Conservation (phyloP, 37 sponge, comb jelly and placozoan species). For the Tethya wilhelma region DNA sequence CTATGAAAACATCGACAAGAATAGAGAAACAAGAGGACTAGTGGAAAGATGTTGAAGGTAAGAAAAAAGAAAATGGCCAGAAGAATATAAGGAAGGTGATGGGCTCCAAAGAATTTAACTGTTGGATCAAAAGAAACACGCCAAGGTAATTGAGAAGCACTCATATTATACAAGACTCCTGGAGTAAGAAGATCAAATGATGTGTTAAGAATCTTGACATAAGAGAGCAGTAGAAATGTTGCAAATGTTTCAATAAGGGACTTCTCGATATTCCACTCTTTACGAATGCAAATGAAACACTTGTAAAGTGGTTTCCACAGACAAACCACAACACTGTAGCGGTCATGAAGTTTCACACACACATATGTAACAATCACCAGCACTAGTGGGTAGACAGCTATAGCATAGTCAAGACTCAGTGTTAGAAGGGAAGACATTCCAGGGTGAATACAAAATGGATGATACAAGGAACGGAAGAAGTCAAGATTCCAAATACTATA, state of each 20-base stretch:
- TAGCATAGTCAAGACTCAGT: not conserved
- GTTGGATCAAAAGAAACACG: slow-evolving; percentile 1
- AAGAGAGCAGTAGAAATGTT: too few species aligned
- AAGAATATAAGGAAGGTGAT: slow-evolving; percentile 2
- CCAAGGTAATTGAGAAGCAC: not conserved
- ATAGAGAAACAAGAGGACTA: slow-evolving; percentile 4
- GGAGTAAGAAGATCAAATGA: slow-evolving; percentile 1
- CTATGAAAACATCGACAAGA: not conserved
- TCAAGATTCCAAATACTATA: too few species aligned
- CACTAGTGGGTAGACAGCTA: slow-evolving; percentile 15
- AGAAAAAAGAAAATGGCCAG: not conserved
- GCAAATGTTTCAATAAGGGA: slow-evolving; percentile 12
- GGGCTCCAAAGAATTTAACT: not conserved
- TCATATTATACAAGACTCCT: not conserved
- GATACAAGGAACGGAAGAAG: slow-evolving; percentile 11
- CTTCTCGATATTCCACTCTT: not conserved
- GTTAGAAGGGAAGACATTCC: not conserved
- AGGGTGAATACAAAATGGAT: slow-evolving; percentile 21
- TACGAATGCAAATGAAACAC: not conserved
- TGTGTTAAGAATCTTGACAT: slow-evolving; percentile 8
- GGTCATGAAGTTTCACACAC: slow-evolving; percentile 10
- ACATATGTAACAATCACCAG: slow-evolving; percentile 9
- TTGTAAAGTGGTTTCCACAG: not conserved
- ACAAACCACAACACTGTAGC: not conserved
- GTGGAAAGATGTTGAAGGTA: not conserved